Evolutionary conservation across 2,113 vertebrate genomes (phyloP).

Genomic region (Thalassoma bifasciatum): DNA sequence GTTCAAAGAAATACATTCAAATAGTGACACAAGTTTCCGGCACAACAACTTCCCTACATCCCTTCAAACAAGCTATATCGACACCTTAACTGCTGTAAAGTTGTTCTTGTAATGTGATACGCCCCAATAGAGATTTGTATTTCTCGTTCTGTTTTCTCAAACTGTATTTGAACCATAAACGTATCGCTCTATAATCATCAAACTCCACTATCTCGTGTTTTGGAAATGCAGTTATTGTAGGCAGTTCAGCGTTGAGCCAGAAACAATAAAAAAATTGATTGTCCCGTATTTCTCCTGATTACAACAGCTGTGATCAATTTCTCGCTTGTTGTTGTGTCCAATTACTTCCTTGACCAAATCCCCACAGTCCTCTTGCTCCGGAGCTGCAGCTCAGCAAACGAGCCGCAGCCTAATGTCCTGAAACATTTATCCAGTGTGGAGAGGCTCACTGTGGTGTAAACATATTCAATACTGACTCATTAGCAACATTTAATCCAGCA

Average conservation of each 20-base stretch:
- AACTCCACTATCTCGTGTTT: slow-evolving; percentile 9
- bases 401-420: slow-evolving; percentile 53
- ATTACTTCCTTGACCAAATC: slow-evolving; percentile 77
- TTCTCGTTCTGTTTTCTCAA: slow-evolving; percentile 36
- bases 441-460: slow-evolving; percentile 30
- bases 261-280: slow-evolving; percentile 60
- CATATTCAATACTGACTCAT: slow-evolving; percentile 48
- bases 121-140: slow-evolving; percentile 9
- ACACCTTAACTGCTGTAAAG: background rate
- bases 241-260: slow-evolving; percentile 12
- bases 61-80: background rate
- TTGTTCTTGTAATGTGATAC: background rate
- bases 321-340: slow-evolving; percentile 64
- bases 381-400: slow-evolving; percentile 55
- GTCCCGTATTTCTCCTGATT: slow-evolving; percentile 75
- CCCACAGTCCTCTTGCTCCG: slow-evolving; percentile 57
- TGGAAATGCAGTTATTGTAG: slow-evolving; percentile 11
- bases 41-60: background rate
- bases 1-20: no score
- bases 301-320: slow-evolving; percentile 75
- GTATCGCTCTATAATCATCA: slow-evolving; percentile 25
- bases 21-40: no score
- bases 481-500: slow-evolving; percentile 43
- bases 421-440: slow-evolving; percentile 40
- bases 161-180: slow-evolving; percentile 1